These are phyloP conservation scores for Chelonus insularis DNA, from an alignment of 1,140 invertebrate species.

Conservation along the genomic window DNA sequence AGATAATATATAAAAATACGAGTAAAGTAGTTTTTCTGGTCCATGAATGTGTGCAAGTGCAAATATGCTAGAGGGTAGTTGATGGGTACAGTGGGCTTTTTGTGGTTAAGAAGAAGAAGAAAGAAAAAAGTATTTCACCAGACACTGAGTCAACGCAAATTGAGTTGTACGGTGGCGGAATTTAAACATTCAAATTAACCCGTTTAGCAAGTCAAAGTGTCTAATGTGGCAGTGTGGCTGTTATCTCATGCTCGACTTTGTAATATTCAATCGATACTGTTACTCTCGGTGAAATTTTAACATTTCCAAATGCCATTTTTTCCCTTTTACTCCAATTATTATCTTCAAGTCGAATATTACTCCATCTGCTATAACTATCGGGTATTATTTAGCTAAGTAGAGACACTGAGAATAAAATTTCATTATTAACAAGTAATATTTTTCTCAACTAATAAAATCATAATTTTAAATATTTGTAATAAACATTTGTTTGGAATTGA, in stretches of 20 bases:
- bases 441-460: too few species aligned
- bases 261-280: conserved; percentile 53
- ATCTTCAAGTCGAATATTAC: too few species aligned
- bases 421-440: too few species aligned
- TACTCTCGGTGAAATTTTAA: too few species aligned
- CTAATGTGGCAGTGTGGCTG: conserved; percentile 39
- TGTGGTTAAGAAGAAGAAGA: neutral
- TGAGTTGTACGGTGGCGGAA: conserved; percentile 52
- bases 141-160: conserved; percentile 50
- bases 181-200: conserved; percentile 60
- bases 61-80: neutral
- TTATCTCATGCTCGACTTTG: conserved; percentile 30
- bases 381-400: too few species aligned
- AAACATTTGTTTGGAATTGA: too few species aligned
- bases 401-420: too few species aligned
- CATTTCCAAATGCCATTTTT: neutral
- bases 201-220: conserved; percentile 55
- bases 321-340: neutral
- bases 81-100: neutral
- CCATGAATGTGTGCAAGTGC: neutral
- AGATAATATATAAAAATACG: conserved; percentile 29
- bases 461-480: too few species aligned
- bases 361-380: too few species aligned
- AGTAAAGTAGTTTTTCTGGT: conserved; percentile 19
- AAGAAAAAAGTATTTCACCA: conserved; percentile 41